These are phyloP conservation scores for Phyllostomus discolor DNA, from an alignment of 2,113 vertebrate species.

Conservation along the genomic window DNA sequence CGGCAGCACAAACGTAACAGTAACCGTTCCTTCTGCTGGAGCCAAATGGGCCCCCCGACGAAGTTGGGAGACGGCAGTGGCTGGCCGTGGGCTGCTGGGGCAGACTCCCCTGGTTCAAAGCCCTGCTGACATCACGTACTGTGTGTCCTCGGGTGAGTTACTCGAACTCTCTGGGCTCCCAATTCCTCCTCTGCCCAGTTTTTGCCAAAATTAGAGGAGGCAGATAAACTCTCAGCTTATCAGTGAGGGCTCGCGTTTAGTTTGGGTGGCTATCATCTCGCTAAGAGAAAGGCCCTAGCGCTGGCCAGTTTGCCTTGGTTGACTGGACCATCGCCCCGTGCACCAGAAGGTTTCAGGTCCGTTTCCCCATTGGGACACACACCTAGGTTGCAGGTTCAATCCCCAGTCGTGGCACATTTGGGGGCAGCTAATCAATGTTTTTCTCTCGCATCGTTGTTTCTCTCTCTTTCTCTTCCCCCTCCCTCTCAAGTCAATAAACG, in stretches of 20 bases:
- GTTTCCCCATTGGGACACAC: too few species aligned
- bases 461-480: too few species aligned
- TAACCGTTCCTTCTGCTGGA: too few species aligned
- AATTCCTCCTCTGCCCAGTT: not conserved
- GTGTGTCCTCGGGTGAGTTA: not conserved
- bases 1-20: not conserved
- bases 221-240: not conserved
- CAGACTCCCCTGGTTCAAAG: not conserved
- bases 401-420: too few species aligned
- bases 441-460: too few species aligned
- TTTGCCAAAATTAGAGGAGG: not conserved
- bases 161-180: not conserved
- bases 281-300: not conserved
- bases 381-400: too few species aligned
- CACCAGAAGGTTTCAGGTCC: too few species aligned
- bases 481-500: too few species aligned
- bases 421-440: too few species aligned
- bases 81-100: not conserved
- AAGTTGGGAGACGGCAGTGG: not conserved
- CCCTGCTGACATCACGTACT: not conserved
- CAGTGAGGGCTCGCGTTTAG: not conserved
- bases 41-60: not conserved
- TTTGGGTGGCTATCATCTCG: not conserved
- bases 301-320: too few species aligned
- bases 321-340: too few species aligned